These are phyloP conservation scores for Drosophila miranda DNA, from an alignment of 1,140 invertebrate species.

Conservation along the genomic window DNA sequence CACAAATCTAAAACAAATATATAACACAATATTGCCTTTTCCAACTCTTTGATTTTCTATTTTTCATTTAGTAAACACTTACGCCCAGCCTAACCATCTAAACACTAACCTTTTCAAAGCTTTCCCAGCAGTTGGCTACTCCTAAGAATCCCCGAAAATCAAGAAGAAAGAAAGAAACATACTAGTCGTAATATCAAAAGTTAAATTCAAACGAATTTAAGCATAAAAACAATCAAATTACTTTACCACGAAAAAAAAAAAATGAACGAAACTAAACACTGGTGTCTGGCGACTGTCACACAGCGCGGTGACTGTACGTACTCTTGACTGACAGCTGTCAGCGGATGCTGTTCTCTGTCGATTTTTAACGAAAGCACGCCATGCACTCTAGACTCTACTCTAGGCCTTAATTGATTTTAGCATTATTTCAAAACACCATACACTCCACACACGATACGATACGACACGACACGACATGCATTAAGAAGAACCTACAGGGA, in stretches of 20 bases:
- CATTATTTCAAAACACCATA: slow-evolving; percentile 44
- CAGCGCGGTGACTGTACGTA: slow-evolving; percentile 5
- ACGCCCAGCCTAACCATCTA: slow-evolving; percentile 35
- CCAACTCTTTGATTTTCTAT: slow-evolving; percentile 23
- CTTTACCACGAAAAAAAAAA: slow-evolving; percentile 60
- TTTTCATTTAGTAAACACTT: slow-evolving; percentile 30
- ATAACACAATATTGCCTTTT: slow-evolving; percentile 42
- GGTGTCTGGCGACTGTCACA: neutral
- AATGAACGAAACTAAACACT: slow-evolving; percentile 48
- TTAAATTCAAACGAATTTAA: slow-evolving; percentile 80
- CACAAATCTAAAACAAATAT: slow-evolving; percentile 50
- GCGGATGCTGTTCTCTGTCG: slow-evolving; percentile 41
- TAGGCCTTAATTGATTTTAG: slow-evolving; percentile 48
- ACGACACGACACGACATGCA: slow-evolving; percentile 38
- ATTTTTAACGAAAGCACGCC: slow-evolving; percentile 37
- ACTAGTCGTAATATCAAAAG: slow-evolving; percentile 69
- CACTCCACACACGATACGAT: slow-evolving; percentile 2
- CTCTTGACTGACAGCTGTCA: slow-evolving; percentile 1
- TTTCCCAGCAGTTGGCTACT: slow-evolving; percentile 57
- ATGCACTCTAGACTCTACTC: slow-evolving; percentile 5
- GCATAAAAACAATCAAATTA: slow-evolving; percentile 79
- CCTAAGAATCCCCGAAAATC: slow-evolving; percentile 3
- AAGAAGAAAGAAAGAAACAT: slow-evolving; percentile 36
- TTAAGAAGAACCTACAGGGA: slow-evolving; percentile 79
- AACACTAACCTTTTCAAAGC: slow-evolving; percentile 36